Evolutionary conservation across 2,888 invertebrate species (phyloP).

Genomic region (Drosophila infuscata): DNA sequence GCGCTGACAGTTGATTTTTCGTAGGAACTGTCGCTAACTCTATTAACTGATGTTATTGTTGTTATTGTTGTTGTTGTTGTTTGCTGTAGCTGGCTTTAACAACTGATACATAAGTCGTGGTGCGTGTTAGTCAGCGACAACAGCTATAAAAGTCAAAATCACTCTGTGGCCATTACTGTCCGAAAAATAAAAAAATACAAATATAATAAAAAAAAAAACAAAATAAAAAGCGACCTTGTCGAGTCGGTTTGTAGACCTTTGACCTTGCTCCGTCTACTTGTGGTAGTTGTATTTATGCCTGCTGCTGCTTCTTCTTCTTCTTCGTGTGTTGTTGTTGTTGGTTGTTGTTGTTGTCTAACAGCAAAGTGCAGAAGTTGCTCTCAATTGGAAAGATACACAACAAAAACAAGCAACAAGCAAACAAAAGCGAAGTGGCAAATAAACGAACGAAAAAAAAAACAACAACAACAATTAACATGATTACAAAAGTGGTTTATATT

Average conservation of each 20-base stretch:
- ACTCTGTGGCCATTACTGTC: constrained; percentile 70
- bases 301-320: constrained; percentile 27
- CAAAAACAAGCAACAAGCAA: constrained; percentile 26
- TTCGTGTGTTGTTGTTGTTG: constrained; percentile 21
- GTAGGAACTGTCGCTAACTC: constrained; percentile 50
- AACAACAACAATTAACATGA: constrained; percentile 43
- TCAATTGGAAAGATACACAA: constrained; percentile 76
- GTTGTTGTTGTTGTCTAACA: constrained; percentile 45
- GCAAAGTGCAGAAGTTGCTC: constrained; percentile 72
- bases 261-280: constrained; percentile 71
- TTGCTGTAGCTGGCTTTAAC: constrained; percentile 8
- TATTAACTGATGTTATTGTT: constrained; percentile 12
- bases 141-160: constrained; percentile 74
- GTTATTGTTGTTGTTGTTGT: neutral
- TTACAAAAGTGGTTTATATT: constrained; percentile 42
- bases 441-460: constrained; percentile 28
- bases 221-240: constrained; percentile 60
- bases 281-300: constrained; percentile 47
- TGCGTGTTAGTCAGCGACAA: constrained; percentile 66
- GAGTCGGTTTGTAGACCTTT: constrained; percentile 75
- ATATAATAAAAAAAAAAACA: constrained; percentile 2
- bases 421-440: constrained; percentile 31
- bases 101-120: constrained; percentile 67
- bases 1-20: constrained; percentile 71
- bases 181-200: constrained; percentile 23